Conservation (phyloP, 2,797 vertebrate species). For the Danio tinwini region DNA sequence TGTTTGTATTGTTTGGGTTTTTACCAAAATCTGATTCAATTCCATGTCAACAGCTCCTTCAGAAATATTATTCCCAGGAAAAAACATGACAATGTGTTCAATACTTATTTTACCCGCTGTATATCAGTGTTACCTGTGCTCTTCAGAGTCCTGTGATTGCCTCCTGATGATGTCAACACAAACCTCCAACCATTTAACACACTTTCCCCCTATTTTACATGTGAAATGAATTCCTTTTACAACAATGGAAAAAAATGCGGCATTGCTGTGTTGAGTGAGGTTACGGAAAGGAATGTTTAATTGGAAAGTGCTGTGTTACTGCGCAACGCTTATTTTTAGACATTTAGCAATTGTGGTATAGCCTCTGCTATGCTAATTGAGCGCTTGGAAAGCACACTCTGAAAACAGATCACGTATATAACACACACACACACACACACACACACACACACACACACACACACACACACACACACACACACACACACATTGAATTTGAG, state of each 20-base stretch:
- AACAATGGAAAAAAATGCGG: slow-evolving; percentile 13
- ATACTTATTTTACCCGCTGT: no score
- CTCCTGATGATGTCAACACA: slow-evolving; percentile 46
- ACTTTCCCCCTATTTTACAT: background rate
- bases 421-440: background rate
- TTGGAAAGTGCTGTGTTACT: slow-evolving; percentile 14
- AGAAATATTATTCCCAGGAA: no score
- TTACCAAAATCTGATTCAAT: no score
- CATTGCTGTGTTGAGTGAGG: slow-evolving; percentile 28
- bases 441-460: background rate
- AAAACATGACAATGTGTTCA: no score
- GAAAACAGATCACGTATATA: background rate
- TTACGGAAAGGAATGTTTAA: slow-evolving; percentile 22
- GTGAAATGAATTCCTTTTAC: background rate
- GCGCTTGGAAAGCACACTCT: background rate
- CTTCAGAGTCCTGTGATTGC: slow-evolving; percentile 34
- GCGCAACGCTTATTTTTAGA: slow-evolving; percentile 8
- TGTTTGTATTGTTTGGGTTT: no score
- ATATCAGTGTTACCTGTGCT: slow-evolving; percentile 29
- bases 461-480: background rate
- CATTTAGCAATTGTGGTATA: slow-evolving; percentile 1
- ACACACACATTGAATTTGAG: background rate
- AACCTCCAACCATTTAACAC: slow-evolving; percentile 30
- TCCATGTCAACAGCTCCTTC: no score
- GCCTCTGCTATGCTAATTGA: background rate